Base-by-base conservation (phyloP, 2,797 vertebrate genomes). In the Sarcoramphus papa region DNA sequence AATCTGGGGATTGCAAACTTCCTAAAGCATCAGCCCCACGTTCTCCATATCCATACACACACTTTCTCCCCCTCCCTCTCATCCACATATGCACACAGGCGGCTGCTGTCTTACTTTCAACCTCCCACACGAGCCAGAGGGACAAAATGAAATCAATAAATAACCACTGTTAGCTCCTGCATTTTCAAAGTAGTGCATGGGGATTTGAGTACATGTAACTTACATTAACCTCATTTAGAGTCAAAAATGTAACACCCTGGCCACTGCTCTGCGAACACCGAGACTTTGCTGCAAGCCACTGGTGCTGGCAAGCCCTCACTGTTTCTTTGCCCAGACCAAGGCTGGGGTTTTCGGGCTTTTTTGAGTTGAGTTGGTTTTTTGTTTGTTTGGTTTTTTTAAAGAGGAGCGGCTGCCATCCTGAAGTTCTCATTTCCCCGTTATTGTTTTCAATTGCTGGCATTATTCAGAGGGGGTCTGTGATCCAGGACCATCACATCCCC, bases 91-190 rank as follows among this genome's bases (percentile, higher is more conserved):
- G 11, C 41, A 40, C 10, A 1, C 45, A 68, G 30, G 27, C 13
- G 0, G 15, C 88, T 78, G 73, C 73, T 91, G 15, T 65, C 45
- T 51, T n/a, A 33, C 78, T 87, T 96, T 60, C 75, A 95, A 12
- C 84, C 81, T 94, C 95, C 91, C 85, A 88, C 68, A 15, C 5
- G 1, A 93, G 82, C 82, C 89, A 90, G 60, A 37, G 84, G 81
- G 56, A 91, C 75, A 72, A 88, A 94, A 96, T 90, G 31, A 92
- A 91, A 91, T 90, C 89, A 88, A 81, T 96, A 96, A 96, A 96
- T 95, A 97, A 95, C 78, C 11, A 2, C 64, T 62, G 70, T 68
- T 91, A 96, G 89, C 93, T 94, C 78, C 96, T 90, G 91, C 85
- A 47, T 88, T 92, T 96, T 85, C 89, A 56, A 95, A 95, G 85